Conservation (phyloP, 2,797 vertebrate genomes). For the Danio kyathit region DNA sequence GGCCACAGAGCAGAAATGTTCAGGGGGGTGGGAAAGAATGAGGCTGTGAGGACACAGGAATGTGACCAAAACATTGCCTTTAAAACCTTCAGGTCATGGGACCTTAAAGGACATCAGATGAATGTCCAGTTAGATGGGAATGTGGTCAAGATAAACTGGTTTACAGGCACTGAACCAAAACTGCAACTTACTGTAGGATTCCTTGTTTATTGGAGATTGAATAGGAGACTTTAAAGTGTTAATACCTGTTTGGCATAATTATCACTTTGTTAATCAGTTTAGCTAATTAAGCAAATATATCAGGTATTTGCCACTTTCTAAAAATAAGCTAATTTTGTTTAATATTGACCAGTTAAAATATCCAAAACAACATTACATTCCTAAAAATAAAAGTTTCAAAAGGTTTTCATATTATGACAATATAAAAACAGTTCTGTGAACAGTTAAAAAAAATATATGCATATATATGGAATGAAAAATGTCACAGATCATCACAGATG, state of each 20-base stretch:
- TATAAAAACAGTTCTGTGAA: too few species aligned
- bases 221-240: not conserved
- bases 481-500: too few species aligned
- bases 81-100: slow-evolving; percentile 63
- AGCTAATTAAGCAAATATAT: too few species aligned
- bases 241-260: not conserved
- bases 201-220: not conserved
- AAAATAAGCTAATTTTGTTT: too few species aligned
- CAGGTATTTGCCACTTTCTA: too few species aligned
- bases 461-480: too few species aligned
- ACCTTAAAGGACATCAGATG: slow-evolving; percentile 64
- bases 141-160: slow-evolving; percentile 71
- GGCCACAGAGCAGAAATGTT: slow-evolving; percentile 59
- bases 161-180: slow-evolving; percentile 54
- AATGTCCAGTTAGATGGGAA: slow-evolving; percentile 74
- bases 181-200: not conserved
- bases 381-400: not conserved
- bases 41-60: slow-evolving; percentile 60
- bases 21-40: slow-evolving; percentile 26
- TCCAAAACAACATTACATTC: not conserved
- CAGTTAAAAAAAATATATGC: too few species aligned
- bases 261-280: not conserved
- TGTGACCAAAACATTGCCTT: slow-evolving; percentile 62
- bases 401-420: too few species aligned
- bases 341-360: too few species aligned